Base-by-base conservation (phyloP, 2,113 vertebrate species). In the Eidolon helvum region DNA sequence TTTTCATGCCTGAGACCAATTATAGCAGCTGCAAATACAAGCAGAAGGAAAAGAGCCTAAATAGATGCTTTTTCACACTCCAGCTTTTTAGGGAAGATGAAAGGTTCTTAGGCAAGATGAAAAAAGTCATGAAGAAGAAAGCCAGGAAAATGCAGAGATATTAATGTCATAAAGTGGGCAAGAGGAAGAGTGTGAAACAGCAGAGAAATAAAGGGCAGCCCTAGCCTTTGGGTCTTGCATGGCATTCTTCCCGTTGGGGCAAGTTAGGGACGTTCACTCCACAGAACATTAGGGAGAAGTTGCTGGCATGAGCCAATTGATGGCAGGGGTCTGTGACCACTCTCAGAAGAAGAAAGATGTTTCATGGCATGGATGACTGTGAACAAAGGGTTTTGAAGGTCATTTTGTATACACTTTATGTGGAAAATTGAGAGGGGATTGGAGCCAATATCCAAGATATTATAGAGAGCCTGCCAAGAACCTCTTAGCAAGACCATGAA, bases 21-120 rank as follows among this genome's bases (percentile, higher is more conserved):
- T 96, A 94, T 78, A 97, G 97, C 53, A 95, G 88, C 59, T 80
- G 30, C 69, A 96, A 71, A 85, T 22, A 35, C 35, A 88, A 94
- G 91, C 80, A 95, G 71, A 77, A 80, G 71, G 85, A 59, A 82
- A 92, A 95, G 35, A 95, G 65, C 88, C 91, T 90, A 79, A 96
- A 95, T 35, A 90, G 84, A 74, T 75, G 59, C 38, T 91, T 90
- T 95, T 92, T 96, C 57, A 96, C 90, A 85, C 79, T 79, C 55
- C 2, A 77, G 45, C 91, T 87, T 90, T 80, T 96, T 77, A 77
- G 68, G 78, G 50, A 91, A n/a, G 69, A 95, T 48, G 65, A 92
- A 89, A 95, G 77, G 50, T 93, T 90, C 87, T 90, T 90, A 71
- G 90, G 38, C 63, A 94, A 77, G 59, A 80, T 88, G 26, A 48